Evolutionary conservation across 2,888 invertebrate species (phyloP), one percentile per base, ranked within the genome.

Genomic region (Cheilosia pagana): DNA sequence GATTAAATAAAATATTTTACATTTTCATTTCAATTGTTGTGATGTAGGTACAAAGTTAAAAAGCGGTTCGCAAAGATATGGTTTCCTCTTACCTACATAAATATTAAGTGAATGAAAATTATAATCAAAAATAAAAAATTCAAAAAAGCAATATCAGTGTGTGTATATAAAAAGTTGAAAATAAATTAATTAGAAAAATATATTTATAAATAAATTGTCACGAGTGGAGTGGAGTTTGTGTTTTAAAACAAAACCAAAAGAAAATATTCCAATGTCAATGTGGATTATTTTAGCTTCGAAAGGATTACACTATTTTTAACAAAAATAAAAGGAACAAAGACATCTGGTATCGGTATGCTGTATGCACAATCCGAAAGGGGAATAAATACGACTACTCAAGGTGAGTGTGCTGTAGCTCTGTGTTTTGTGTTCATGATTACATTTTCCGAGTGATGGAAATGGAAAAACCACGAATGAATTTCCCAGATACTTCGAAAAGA

Each of bases 271-370:
- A 60, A 67, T 65, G 77, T 50, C 63, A 71, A 62, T 63, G 52
- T 65, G 81, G 79, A 85, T 81, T 81, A 83, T 70, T 70, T 70
- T 59, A 65, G 53, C 59, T 78, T 45, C 68, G 70, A 71, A 81
- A 65, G 85, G 85, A 85, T 85, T 81, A 85, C 81, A 57, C 45
- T 70, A 59, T 57, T 57, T 35, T 35, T 12, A 35, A 35, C 8
- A 31, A 31, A 35, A 35, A n/a, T n/a, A n/a, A 59, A 52, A 68
- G 70, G 59, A 74, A 72, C 50, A 71, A 65, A 67, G 48, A 41
- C 53, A 39, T 21, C 25, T 21, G 57, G 39, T 45, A n/a, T 45
- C n/a, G n/a, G 14, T 45, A n/a, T 45, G 43, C 16, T n/a, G 14
- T 41, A 48, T 3, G 59, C 41, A 43, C 39, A 53, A 25, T 35